These are phyloP conservation scores for Otolemur crassicaudatus DNA, from an alignment of 2,797 vertebrate species.

Conservation along the genomic window DNA sequence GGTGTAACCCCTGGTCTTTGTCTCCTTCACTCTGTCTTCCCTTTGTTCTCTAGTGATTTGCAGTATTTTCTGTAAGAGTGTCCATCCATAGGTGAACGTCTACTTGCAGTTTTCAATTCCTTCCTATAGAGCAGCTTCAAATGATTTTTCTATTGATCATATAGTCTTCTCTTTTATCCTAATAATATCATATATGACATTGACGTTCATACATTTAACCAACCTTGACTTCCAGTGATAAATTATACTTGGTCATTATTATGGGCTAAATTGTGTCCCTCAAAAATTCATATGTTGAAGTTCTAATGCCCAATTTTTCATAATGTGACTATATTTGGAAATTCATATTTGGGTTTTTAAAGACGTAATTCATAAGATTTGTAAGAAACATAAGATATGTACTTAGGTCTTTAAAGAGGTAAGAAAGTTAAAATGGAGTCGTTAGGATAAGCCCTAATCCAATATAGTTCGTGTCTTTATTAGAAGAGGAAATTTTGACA, in stretches of 20 bases:
- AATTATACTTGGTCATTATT: background rate
- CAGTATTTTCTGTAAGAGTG: too few species aligned
- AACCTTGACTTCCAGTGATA: background rate
- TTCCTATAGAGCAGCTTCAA: too few species aligned
- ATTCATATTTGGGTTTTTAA: background rate
- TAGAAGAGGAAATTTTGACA: background rate
- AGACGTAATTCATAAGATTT: background rate
- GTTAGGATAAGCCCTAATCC: background rate
- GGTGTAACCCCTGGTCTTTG: too few species aligned
- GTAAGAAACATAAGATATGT: too few species aligned
- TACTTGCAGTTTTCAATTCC: too few species aligned
- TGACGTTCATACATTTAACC: slow-evolving; percentile 1
- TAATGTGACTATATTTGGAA: background rate
- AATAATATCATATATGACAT: background rate
- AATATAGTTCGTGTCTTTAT: background rate
- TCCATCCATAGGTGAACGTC: too few species aligned
- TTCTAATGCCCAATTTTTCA: background rate
- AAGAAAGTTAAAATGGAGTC: background rate
- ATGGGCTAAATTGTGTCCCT: background rate
- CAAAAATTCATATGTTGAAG: background rate
- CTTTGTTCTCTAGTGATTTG: too few species aligned
- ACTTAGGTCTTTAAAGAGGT: background rate
- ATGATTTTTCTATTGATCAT: background rate
- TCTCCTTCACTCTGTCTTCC: too few species aligned
- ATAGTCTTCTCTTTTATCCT: background rate